These are phyloP conservation scores for Protaetia brevitarsis DNA, from an alignment of 1,140 invertebrate genomes.

Conservation along the genomic window DNA sequence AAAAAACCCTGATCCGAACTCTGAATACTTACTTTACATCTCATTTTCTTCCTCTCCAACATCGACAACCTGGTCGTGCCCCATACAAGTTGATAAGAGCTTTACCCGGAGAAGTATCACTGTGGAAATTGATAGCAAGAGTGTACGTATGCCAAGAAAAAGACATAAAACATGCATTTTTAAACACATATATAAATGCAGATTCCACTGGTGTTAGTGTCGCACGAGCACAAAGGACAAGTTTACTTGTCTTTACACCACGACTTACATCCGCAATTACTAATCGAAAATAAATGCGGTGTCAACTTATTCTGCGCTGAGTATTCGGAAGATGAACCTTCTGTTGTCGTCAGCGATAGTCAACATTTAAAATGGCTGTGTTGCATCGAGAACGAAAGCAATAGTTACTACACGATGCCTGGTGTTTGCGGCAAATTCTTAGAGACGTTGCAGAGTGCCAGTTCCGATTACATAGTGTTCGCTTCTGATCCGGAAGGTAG, in stretches of 20 bases:
- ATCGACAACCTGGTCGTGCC: conserved; percentile 54
- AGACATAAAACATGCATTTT: neutral
- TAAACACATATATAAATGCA: conserved; percentile 26
- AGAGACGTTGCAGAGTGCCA: conserved; percentile 38
- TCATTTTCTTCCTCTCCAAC: conserved; percentile 49
- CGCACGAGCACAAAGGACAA: conserved; percentile 56
- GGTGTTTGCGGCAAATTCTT: conserved; percentile 45
- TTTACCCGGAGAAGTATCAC: conserved; percentile 50
- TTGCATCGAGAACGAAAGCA: conserved; percentile 33
- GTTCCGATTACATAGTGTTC: conserved; percentile 37
- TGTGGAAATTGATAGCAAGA: conserved; percentile 40
- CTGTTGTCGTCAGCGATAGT: conserved; percentile 36
- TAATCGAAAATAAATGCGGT: conserved; percentile 43
- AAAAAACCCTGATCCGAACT: conserved; percentile 29
- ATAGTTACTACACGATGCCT: conserved; percentile 47
- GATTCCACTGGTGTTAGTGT: conserved; percentile 53
- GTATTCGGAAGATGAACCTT: conserved; percentile 30
- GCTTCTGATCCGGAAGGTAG: conserved; percentile 35
- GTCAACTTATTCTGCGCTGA: conserved; percentile 41
- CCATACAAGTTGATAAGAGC: conserved; percentile 53
- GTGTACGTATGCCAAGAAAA: conserved; percentile 33
- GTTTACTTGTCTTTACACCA: conserved; percentile 57
- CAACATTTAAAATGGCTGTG: conserved; percentile 46
- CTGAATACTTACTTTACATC: conserved; percentile 45
- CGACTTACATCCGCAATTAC: conserved; percentile 55